phyloP scores from a whole-genome alignment of 2,113 vertebrate genomes.

The Cisticola juncidis region DNA sequence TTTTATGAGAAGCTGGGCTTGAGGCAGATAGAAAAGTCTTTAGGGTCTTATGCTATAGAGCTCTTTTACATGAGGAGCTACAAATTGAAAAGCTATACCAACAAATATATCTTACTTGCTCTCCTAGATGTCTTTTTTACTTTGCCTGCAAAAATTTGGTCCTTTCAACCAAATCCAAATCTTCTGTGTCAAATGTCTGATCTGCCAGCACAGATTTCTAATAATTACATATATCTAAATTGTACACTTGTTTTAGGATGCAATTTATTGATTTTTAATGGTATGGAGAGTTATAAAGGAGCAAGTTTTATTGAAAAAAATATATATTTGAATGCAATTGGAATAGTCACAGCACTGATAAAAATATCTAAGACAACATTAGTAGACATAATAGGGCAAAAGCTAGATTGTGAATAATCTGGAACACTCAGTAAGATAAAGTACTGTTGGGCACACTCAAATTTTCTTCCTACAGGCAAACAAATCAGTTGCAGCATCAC shows the following conservation, averaged over 20 bases:
- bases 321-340: neutral
- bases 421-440: neutral
- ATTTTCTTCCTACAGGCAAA: neutral
- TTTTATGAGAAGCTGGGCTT: neutral
- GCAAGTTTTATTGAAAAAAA: neutral
- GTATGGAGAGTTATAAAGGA: neutral
- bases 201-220: neutral
- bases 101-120: neutral
- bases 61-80: fast-evolving
- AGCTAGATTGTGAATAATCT: neutral
- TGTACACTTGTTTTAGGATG: neutral
- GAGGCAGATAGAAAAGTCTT: neutral
- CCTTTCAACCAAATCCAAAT: neutral
- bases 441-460: neutral
- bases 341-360: neutral
- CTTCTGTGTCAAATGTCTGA: neutral
- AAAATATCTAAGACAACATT: neutral
- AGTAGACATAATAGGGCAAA: neutral
- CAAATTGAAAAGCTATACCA: neutral
- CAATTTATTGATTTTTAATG: neutral
- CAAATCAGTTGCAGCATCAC: neutral
- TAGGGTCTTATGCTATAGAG: neutral
- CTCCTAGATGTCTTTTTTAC: neutral
- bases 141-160: neutral
- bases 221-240: neutral